A percentile compares a stretch with the other conserved stretches of the same genome.
Conservation (phyloP, 2,113 vertebrate species). For the Sarotherodon lohbergeri region DNA sequence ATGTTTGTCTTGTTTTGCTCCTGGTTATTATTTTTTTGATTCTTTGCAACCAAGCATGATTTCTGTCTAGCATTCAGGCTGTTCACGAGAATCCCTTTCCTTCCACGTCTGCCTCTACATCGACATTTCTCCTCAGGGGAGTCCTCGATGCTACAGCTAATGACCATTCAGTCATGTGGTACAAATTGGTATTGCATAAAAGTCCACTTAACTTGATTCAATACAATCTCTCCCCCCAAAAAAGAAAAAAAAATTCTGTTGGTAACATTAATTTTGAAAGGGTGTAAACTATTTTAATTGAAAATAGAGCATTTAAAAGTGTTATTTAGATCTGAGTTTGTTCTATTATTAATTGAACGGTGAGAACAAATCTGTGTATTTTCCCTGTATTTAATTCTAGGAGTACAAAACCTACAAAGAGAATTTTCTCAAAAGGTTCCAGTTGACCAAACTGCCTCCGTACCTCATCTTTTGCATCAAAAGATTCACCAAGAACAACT, state of each 20-base stretch:
- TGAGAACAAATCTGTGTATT: neutral
- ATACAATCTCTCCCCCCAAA: neutral
- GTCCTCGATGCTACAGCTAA: neutral
- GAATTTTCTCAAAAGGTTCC: constrained; percentile 95
- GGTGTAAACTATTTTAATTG: neutral
- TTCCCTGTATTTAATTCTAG: constrained; percentile 48
- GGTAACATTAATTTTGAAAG: neutral
- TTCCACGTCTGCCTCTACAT: neutral
- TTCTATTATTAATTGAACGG: neutral
- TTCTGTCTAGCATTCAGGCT: neutral
- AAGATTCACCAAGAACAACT: constrained; percentile 98
- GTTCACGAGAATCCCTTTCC: neutral
- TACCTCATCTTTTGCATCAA: constrained; percentile 99
- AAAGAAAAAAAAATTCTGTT: neutral
- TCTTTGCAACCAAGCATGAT: neutral
- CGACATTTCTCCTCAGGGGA: neutral
- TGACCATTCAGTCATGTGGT: neutral
- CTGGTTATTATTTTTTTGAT: neutral
- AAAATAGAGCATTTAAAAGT: neutral
- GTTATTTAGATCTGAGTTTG: neutral
- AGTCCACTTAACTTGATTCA: neutral
- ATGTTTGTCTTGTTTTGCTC: neutral
- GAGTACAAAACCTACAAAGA: constrained; percentile 99
- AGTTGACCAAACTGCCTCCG: constrained; percentile 90
- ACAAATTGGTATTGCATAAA: neutral